phyloP scores from a whole-genome alignment of 2,113 vertebrate genomes.

The Elgaria multicarinata region DNA sequence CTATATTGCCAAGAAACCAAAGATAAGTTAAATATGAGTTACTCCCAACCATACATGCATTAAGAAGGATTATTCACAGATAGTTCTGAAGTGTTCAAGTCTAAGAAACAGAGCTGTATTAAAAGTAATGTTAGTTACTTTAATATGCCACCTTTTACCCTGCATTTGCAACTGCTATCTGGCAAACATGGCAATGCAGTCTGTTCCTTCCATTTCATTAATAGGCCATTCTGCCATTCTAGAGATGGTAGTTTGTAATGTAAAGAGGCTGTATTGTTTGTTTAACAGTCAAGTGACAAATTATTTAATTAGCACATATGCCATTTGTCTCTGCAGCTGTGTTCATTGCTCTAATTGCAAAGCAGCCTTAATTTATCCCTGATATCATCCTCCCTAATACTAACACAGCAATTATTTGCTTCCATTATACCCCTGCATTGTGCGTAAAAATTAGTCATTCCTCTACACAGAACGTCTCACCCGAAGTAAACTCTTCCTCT shows the following conservation, averaged over 20 bases:
- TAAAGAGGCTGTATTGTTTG: constrained; percentile 81
- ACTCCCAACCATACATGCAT: not conserved
- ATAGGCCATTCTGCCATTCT: constrained; percentile 68
- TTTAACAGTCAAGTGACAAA: constrained; percentile 84
- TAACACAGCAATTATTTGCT: constrained; percentile 73
- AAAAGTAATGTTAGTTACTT: constrained; percentile 53
- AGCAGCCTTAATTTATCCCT: constrained; percentile 78
- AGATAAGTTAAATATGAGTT: not conserved
- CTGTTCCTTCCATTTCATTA: constrained; percentile 64
- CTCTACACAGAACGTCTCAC: constrained; percentile 18
- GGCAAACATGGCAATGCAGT: constrained; percentile 40
- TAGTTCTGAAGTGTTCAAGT: not conserved
- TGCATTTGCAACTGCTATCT: constrained; percentile 12
- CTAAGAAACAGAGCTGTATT: constrained; percentile 28
- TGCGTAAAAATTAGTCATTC: constrained; percentile 64
- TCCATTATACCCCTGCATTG: constrained; percentile 60
- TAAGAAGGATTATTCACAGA: constrained; percentile 41
- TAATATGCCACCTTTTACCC: constrained; percentile 33
- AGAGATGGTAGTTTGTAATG: constrained; percentile 64
- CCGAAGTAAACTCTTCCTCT: not conserved
- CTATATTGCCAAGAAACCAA: not conserved
- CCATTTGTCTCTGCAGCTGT: constrained; percentile 79
- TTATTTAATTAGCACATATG: constrained; percentile 87
- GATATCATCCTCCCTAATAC: constrained; percentile 74
- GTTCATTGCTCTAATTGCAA: constrained; percentile 82